Evolutionary conservation across 2,797 vertebrate genomes (phyloP).

Genomic region (Sarcoramphus papa): DNA sequence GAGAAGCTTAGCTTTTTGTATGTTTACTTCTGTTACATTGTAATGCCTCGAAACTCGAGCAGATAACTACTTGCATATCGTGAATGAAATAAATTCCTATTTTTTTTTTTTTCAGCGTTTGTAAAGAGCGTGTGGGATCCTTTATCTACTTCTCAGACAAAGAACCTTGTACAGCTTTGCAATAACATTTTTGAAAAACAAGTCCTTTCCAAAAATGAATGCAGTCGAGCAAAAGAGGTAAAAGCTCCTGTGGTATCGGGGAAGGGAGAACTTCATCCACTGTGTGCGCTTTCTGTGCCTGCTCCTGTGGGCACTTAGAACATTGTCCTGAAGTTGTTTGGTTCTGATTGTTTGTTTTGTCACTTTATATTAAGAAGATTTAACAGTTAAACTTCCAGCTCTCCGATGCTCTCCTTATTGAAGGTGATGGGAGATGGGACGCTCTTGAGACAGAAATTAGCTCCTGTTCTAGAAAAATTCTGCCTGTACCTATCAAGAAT

Average conservation of each 20-base stretch:
- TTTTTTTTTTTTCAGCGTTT: conserved; percentile 73
- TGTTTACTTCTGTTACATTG: neutral
- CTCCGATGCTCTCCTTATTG: neutral
- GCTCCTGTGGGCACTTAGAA: neutral
- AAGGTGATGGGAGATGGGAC: neutral
- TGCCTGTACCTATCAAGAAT: neutral
- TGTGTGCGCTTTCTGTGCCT: neutral
- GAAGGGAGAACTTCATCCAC: neutral
- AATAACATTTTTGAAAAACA: conserved; percentile 78
- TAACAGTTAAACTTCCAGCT: neutral
- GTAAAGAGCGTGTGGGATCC: conserved; percentile 90
- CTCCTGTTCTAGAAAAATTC: neutral
- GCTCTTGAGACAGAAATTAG: neutral
- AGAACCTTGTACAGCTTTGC: conserved; percentile 79
- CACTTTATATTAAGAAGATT: neutral
- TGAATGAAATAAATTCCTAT: neutral
- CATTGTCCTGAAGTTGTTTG: neutral
- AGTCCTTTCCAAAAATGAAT: conserved; percentile 74
- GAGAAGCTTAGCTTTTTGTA: neutral
- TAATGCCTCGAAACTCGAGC: neutral
- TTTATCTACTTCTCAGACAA: conserved; percentile 81
- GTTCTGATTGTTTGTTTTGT: neutral
- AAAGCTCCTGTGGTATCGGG: neutral
- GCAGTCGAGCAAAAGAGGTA: conserved; percentile 85
- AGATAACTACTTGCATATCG: neutral